Percentiles rank a stretch among this genome's conserved stretches.
Evolutionary conservation across 30 jellyfish, hydroid and myxozoan species (phyloP).

Genomic region (Euphysa ruthae): DNA sequence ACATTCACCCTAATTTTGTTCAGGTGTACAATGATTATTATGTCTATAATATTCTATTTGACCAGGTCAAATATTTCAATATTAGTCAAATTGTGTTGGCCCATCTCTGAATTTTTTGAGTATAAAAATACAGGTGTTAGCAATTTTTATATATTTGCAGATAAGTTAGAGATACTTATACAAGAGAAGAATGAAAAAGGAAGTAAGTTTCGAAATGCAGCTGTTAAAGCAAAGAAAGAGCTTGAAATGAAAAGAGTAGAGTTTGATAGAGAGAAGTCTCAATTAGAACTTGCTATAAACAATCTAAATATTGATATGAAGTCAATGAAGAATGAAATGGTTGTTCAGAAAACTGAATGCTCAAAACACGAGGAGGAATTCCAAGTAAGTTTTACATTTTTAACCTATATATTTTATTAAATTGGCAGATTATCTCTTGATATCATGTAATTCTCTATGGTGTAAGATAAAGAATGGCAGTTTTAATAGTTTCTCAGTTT

Average conservation of each 20-base stretch:
- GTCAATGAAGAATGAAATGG: constrained; percentile 26
- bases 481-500: too few species aligned
- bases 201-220: constrained; percentile 66
- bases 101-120: too few species aligned
- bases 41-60: too few species aligned
- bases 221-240: constrained; percentile 86
- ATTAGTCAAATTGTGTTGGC: too few species aligned
- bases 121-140: too few species aligned
- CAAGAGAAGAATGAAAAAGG: constrained; percentile 47
- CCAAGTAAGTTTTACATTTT: constrained; percentile 12
- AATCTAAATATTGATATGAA: background rate
- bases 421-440: too few species aligned
- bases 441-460: too few species aligned
- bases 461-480: too few species aligned
- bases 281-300: background rate
- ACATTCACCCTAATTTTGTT: too few species aligned
- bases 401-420: background rate
- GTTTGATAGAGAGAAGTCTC: constrained; percentile 16
- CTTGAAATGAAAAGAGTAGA: constrained; percentile 39
- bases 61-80: too few species aligned
- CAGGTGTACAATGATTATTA: too few species aligned
- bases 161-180: constrained; percentile 17
- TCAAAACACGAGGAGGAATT: constrained; percentile 36
- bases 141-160: constrained; percentile 26
- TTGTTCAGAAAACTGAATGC: constrained; percentile 36